Percentiles rank a stretch among this genome's conserved stretches.
phyloP scores from a whole-genome alignment of 2,797 vertebrate genomes.

The Helostoma temminkii region DNA sequence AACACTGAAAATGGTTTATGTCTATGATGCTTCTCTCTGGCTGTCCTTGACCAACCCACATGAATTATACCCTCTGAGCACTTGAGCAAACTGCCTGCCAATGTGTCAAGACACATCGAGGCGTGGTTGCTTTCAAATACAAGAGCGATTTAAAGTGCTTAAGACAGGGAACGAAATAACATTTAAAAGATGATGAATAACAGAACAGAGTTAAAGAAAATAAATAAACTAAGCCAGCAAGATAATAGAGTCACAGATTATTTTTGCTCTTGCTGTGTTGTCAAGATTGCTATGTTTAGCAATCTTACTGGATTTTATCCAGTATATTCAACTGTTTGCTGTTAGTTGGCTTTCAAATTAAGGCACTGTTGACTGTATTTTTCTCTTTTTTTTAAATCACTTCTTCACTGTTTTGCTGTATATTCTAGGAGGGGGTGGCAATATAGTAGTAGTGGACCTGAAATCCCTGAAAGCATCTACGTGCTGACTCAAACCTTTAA shows the following conservation, averaged over 20 bases:
- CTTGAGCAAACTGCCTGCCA: slow-evolving; percentile 5
- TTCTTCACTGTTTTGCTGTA: too few relatives aligned
- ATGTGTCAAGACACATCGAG: slow-evolving; percentile 5
- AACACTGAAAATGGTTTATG: slow-evolving; percentile 3
- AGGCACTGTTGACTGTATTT: slow-evolving; percentile 1
- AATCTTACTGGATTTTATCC: too few relatives aligned
- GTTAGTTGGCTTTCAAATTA: slow-evolving; percentile 12
- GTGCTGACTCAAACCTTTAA: slow-evolving; percentile 39
- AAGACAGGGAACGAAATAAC: background rate
- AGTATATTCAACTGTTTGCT: too few relatives aligned
- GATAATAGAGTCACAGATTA: slow-evolving; percentile 1
- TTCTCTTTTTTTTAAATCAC: too few relatives aligned
- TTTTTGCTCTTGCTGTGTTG: background rate
- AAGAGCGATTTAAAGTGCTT: background rate
- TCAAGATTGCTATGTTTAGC: background rate
- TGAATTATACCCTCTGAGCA: slow-evolving; percentile 26
- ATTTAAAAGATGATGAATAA: slow-evolving; percentile 2
- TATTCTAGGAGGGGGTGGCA: slow-evolving; percentile 17
- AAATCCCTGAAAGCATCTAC: slow-evolving; percentile 33
- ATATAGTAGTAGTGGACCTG: slow-evolving; percentile 32
- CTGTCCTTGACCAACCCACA: slow-evolving; percentile 49
- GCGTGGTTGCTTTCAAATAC: slow-evolving; percentile 1
- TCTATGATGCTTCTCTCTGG: slow-evolving; percentile 8
- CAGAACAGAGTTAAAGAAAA: background rate
- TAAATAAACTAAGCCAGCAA: slow-evolving; percentile 2